These are phyloP conservation scores for Acridotheres tristis DNA, from an alignment of 2,797 vertebrate genomes.

Conservation along the genomic window DNA sequence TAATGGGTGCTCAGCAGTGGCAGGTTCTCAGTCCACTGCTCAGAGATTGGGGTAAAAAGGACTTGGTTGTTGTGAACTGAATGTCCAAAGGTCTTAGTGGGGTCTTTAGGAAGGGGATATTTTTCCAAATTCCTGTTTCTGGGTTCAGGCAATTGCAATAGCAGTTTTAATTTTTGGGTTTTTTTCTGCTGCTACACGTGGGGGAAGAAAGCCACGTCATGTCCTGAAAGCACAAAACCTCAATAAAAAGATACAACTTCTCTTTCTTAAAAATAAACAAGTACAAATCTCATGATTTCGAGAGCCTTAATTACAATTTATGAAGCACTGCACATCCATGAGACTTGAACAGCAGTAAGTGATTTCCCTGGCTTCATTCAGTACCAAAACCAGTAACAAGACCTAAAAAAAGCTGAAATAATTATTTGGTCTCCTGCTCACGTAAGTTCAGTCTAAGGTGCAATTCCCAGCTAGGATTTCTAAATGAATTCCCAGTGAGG, in stretches of 20 bases:
- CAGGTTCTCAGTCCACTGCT: background rate
- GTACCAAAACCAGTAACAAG: background rate
- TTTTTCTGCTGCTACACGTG: background rate
- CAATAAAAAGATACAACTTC: background rate
- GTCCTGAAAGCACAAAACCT: background rate
- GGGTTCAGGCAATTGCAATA: background rate
- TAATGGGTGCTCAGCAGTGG: background rate
- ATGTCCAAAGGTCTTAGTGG: background rate
- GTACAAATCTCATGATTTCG: background rate
- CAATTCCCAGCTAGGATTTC: background rate
- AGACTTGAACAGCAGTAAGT: background rate
- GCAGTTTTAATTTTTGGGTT: background rate
- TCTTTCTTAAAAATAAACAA: background rate
- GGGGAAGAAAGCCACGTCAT: background rate
- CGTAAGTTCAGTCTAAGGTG: background rate
- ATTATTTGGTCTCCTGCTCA: background rate
- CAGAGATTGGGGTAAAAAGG: background rate
- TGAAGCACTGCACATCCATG: background rate
- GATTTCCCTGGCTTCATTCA: background rate
- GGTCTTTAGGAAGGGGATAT: background rate
- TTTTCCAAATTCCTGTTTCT: background rate
- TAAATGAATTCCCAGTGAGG: background rate
- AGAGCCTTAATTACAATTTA: background rate
- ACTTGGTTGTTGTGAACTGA: accelerated
- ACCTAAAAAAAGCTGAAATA: background rate